Base-by-base conservation (phyloP, 2,888 invertebrate species). In the Chrysolina haemoptera region DNA sequence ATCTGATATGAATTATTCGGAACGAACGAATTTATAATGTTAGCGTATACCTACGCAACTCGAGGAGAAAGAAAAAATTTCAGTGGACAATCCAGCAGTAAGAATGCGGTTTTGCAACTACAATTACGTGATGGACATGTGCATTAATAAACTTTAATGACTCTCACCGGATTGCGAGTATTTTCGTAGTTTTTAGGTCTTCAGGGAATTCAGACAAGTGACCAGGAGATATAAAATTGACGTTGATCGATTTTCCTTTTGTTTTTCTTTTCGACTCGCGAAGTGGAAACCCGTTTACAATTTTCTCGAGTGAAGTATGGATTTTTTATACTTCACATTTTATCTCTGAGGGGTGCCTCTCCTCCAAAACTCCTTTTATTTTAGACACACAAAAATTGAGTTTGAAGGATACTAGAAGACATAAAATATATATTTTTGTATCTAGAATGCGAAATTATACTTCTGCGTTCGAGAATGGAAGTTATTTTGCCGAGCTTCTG, bases 21-120 rank as follows among this genome's bases (percentile, higher is more conserved):
- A 59, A 35, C 59, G 27, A 35, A 59, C 35, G 59, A 27, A 35
- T 59, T 59, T 12, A 8, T n/a, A 59, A n/a, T 59, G 59, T n/a
- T n/a, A 27, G n/a, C 59, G 27, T 9, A 27, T 22, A n/a, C 59
- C 35, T 22, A 27, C 59, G 59, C 59, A 59, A 27, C 9, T 27
- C 9, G 8, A 59, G 22, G n/a, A 27, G n/a, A 59, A 59, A 27
- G 22, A 27, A 27, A 35, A 59, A 59, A 27, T 22, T 27, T 27
- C 59, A n/a, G 59, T 59, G 59, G 59, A 59, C n/a, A 59, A 59
- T 59, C 59, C 59, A 27, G 59, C 59, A 35, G 59, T 27, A 55
- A 35, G 59, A 59, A 59, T 59, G 59, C 35, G 35, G 59, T 59
- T 16, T 59, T n/a, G 59, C 35, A 59, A 18, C 59, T 16, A 12